A percentile compares a stretch with the other conserved stretches of the same genome.
phyloP scores from a whole-genome alignment of 2,888 invertebrate species.

The Calameuta pallipes region DNA sequence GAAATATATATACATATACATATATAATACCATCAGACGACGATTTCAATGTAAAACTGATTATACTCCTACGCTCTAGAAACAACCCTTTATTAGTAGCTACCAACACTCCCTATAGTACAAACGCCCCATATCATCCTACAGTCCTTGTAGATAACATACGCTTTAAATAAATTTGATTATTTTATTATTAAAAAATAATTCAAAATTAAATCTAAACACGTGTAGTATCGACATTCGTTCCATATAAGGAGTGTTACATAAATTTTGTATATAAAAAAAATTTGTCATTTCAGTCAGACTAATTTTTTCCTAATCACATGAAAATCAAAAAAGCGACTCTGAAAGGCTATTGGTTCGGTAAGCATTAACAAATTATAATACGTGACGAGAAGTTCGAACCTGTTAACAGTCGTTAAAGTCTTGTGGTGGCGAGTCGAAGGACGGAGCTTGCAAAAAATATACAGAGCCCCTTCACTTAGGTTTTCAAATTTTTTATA shows the following conservation, averaged over 20 bases:
- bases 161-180: neutral
- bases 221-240: too few relatives aligned
- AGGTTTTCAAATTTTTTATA: neutral
- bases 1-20: neutral
- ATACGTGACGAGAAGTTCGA: neutral
- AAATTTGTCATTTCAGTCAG: too few relatives aligned
- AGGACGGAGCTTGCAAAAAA: neutral
- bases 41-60: neutral
- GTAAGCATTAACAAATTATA: too few relatives aligned
- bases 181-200: neutral
- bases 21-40: neutral
- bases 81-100: neutral
- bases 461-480: neutral
- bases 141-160: neutral
- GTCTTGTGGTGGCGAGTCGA: neutral
- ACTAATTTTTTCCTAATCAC: too few relatives aligned
- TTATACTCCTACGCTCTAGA: neutral
- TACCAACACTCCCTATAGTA: neutral
- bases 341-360: too few relatives aligned
- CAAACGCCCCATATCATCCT: neutral
- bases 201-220: neutral
- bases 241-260: too few relatives aligned
- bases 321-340: too few relatives aligned
- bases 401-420: neutral
- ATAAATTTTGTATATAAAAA: too few relatives aligned